Base-by-base conservation (phyloP, 2,797 vertebrate genomes). In the Ctenochaetus hawaiiensis region DNA sequence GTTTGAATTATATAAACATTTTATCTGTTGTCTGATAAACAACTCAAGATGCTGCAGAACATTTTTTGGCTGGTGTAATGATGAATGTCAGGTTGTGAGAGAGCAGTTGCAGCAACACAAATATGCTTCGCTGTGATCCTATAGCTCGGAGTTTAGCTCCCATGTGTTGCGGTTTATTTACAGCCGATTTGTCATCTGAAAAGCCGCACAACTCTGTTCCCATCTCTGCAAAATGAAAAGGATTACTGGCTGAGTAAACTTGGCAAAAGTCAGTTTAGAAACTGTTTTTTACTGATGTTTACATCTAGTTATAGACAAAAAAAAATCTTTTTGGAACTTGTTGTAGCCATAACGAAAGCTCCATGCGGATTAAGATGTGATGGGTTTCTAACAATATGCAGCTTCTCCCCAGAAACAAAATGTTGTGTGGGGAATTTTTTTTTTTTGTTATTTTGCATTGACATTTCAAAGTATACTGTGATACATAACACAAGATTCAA, bases 81-180 rank as follows among this genome's bases (percentile, higher is more conserved):
- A 6, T 34, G 30, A 34, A n/a, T 74, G 75, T 72, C 39, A 17
- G 66, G 30, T 37, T 65, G 49, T 67, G 60, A 43, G 45, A 58
- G 43, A 74, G 45, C 66, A 67, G 22, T 26, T 63, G 53, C 48
- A 66, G 81, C 52, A 64, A 23, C 68, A 74, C 53, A 41, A 57
- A 72, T 37, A 64, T 56, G 48, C 39, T 61, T 1, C 54, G 69
- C 47, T 58, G 45, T 18, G 68, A 78, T 68, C 61, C 23, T 34
- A 7, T 68, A 75, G 75, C 54, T 74, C 52, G 63, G 41, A 74
- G 60, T 72, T 76, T 20, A 34, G 45, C 30, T 74, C 30, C 70
- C 56, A 43, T 77, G 78, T 79, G 78, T 59, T 81, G 58, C 34
- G 22, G 41, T 70, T 78, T 81, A 70, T 85, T 80, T 56, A 70